phyloP scores from a whole-genome alignment of 2,888 invertebrate genomes.

The Ceramica pisi region DNA sequence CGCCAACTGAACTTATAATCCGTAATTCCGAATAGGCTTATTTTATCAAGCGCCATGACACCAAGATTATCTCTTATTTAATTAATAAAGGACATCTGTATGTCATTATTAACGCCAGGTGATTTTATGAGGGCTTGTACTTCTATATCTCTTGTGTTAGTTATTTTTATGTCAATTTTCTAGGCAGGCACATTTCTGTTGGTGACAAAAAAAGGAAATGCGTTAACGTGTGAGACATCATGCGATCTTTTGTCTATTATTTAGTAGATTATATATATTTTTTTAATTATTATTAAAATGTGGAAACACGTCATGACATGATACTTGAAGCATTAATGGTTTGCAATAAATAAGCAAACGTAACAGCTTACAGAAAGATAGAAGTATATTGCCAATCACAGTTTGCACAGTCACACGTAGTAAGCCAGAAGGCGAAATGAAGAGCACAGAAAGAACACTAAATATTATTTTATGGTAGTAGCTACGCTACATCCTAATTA shows the following conservation, averaged over 20 bases:
- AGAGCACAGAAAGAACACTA: no score
- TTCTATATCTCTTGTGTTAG: background rate
- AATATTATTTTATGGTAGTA: no score
- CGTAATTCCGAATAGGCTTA: constrained; percentile 31
- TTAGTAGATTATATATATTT: no score
- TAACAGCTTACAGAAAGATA: no score
- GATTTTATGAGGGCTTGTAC: constrained; percentile 43
- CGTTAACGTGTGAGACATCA: background rate
- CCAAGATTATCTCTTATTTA: constrained; percentile 51
- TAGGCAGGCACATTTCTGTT: background rate
- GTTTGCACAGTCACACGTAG: no score
- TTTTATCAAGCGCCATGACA: constrained; percentile 50
- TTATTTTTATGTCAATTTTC: constrained; percentile 19
- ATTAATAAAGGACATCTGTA: constrained; percentile 57
- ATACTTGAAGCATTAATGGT: no score
- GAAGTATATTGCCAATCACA: no score
- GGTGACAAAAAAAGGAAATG: background rate
- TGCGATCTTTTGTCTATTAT: background rate
- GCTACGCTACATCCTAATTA: no score
- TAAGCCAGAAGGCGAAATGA: no score
- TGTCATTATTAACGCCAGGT: constrained; percentile 51
- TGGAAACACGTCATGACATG: no score
- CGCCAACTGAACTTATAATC: constrained; percentile 1
- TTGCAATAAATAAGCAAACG: no score
- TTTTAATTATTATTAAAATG: no score